Evolutionary conservation across 2,113 vertebrate species (phyloP), one percentile per base, ranked within the genome.

Genomic region (Corvus moneduloides): DNA sequence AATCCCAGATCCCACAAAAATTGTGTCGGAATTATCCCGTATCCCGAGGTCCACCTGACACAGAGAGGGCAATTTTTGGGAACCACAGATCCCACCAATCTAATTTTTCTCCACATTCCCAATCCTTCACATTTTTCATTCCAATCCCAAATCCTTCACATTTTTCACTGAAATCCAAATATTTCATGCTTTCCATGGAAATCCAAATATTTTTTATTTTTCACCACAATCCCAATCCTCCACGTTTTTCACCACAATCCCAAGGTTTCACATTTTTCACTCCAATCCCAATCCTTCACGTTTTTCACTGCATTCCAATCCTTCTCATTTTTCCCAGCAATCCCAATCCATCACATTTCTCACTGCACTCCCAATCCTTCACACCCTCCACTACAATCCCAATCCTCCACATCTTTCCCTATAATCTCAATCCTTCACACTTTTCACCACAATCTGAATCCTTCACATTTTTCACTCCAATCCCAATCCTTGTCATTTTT

Each of bases 371-470:
- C 3, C 3, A 15, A 44, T 12, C 13, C 16, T 71, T 8, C 35
- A 30, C 7, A 15, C 30, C 32, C 10, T 49, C 12, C 9, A 9
- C 46, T 2, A 0, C n/a, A 49, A 11, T 49, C 27, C 43, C 2
- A 61, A 37, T 3, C 2, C 16, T 10, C 7, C 27, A 8, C 1
- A 32, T 37, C 37, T 37, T 35, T 6, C 15, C 2, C 27, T 4
- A 4, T 13, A 19, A 58, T 30, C 22, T 11, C 7, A 55, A 67
- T 2, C 15, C 28, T 61, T 59, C 52, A 19, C 3, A 39, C 16
- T 14, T 18, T 9, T 5, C 8, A 1, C 5, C 0, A 0, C 24
- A 41, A 20, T 44, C 27, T n/a, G 1, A 62, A 27, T 8, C 20
- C 7, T 26, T 6, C 32, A 24, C 5, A 33, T 46, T 67, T 67